Evolutionary conservation across 2,888 invertebrate genomes (phyloP).

Genomic region (Tipula confusa): DNA sequence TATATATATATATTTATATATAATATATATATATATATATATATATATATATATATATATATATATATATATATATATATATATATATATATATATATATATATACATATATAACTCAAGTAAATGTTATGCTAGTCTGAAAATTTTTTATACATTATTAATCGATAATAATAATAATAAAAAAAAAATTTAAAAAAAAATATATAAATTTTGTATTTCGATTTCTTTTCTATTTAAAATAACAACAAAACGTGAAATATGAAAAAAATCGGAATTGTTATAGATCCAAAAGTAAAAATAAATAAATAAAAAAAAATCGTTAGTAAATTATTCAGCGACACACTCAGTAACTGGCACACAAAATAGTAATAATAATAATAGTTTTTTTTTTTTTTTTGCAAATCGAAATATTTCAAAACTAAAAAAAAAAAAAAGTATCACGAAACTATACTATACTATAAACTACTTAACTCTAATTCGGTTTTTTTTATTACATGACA

Average conservation of each 20-base stretch:
- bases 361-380: slow-evolving; percentile 25
- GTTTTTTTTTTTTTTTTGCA: background rate
- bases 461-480: too few species aligned
- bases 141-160: background rate
- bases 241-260: background rate
- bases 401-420: background rate
- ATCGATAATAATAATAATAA: background rate
- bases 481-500: background rate
- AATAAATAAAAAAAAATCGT: background rate
- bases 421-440: background rate
- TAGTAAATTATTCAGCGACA: background rate
- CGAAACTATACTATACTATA: background rate
- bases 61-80: background rate
- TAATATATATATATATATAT: slow-evolving; percentile 25
- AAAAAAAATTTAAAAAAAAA: background rate
- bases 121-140: slow-evolving; percentile 16
- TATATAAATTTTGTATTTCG: slow-evolving; percentile 20
- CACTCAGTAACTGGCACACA: slow-evolving; percentile 25
- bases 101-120: slow-evolving; percentile 3
- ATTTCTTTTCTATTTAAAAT: background rate
- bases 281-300: background rate
- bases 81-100: slow-evolving; percentile 21
- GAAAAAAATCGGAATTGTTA: background rate
- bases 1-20: background rate
- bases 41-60: background rate